These are phyloP conservation scores for Glaucomys volans DNA, from an alignment of 2,113 vertebrate genomes.

Conservation along the genomic window DNA sequence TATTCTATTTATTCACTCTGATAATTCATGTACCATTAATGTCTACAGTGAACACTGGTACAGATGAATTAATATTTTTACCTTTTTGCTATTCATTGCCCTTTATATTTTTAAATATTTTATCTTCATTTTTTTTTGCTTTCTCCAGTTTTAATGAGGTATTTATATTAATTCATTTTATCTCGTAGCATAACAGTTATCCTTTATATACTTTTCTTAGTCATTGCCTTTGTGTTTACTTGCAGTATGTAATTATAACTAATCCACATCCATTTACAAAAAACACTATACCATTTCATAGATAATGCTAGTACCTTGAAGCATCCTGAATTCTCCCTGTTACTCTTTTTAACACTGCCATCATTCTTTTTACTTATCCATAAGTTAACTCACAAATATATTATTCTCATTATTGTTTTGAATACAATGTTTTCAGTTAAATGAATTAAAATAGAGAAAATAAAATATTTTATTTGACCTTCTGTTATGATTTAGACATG, in stretches of 20 bases:
- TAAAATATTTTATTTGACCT: not conserved
- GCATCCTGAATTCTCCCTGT: no score
- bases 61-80: not conserved
- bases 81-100: not conserved
- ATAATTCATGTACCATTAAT: not conserved
- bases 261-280: not conserved
- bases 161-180: not conserved
- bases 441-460: not conserved
- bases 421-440: not conserved
- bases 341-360: not conserved
- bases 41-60: not conserved
- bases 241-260: not conserved
- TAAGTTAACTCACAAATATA: not conserved
- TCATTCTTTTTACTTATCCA: not conserved
- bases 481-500: not conserved
- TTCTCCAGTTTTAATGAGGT: not conserved
- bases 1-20: not conserved
- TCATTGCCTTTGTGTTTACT: not conserved
- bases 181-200: not conserved
- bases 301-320: not conserved
- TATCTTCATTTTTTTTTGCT: not conserved
- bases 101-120: not conserved
- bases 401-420: not conserved
- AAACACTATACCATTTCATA: not conserved
- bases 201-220: not conserved